phyloP scores from a whole-genome alignment of 1,140 invertebrate genomes.

The Neotoxoptera formosana region DNA sequence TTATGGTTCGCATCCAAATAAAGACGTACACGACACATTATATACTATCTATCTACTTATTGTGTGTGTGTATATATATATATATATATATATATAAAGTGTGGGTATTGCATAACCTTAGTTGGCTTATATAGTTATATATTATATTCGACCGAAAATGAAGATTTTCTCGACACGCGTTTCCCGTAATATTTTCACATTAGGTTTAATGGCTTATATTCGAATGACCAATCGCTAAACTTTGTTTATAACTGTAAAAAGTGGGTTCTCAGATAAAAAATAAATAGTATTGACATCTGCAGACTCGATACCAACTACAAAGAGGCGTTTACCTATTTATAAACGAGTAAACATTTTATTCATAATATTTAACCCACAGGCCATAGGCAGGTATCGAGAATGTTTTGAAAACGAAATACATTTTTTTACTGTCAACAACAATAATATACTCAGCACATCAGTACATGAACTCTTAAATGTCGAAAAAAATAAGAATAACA shows the following conservation, averaged over 20 bases:
- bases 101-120: slow-evolving; percentile 22
- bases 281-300: neutral
- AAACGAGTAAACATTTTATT: neutral
- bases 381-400: neutral
- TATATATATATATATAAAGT: neutral
- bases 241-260: neutral
- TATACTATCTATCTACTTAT: neutral
- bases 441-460: no score
- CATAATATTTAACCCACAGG: neutral
- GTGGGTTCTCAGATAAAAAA: neutral
- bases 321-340: neutral
- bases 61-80: no score
- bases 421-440: no score
- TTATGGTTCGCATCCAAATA: slow-evolving; percentile 47
- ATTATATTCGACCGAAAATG: neutral
- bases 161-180: neutral
- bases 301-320: neutral
- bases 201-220: no score
- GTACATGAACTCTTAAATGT: neutral
- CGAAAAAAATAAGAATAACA: neutral
- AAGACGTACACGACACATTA: slow-evolving; percentile 38
- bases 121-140: neutral
- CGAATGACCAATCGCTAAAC: neutral
- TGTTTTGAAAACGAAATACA: neutral
- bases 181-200: neutral